Evolutionary conservation across 2,888 invertebrate genomes (phyloP).

Genomic region (Clusia tigrina): DNA sequence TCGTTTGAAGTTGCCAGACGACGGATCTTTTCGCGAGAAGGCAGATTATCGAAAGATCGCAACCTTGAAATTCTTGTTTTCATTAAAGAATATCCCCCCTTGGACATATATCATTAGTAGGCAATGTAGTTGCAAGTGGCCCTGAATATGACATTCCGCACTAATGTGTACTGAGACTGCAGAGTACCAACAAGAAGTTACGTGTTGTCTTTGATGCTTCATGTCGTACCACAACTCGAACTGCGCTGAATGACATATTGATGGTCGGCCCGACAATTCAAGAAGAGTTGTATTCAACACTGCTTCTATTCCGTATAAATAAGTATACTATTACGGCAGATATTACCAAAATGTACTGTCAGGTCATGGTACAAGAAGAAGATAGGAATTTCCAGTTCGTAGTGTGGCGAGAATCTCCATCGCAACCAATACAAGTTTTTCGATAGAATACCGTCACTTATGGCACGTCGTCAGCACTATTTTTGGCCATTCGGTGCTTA

Average conservation of each 20-base stretch:
- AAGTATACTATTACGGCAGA: slow-evolving; percentile 15
- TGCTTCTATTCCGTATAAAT: slow-evolving; percentile 12
- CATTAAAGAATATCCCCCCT: slow-evolving; percentile 27
- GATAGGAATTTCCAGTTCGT: not conserved
- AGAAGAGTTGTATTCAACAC: slow-evolving; percentile 14
- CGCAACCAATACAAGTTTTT: not conserved
- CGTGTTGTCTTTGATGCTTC: slow-evolving; percentile 29
- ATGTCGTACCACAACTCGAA: slow-evolving; percentile 24
- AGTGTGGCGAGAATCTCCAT: not conserved
- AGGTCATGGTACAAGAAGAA: not conserved
- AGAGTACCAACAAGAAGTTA: slow-evolving; percentile 25
- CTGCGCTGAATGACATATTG: slow-evolving; percentile 28
- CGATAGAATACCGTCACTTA: slow-evolving; percentile 23
- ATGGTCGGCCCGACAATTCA: slow-evolving; percentile 23
- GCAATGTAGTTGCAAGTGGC: slow-evolving; percentile 11
- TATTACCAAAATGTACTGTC: slow-evolving; percentile 15
- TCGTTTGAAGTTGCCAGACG: not conserved
- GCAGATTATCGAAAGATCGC: slow-evolving; percentile 15
- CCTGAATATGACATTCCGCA: slow-evolving; percentile 27
- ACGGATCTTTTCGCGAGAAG: slow-evolving; percentile 16
- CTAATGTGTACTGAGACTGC: slow-evolving; percentile 24
- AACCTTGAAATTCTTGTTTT: slow-evolving; percentile 19
- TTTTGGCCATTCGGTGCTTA: slow-evolving; percentile 29
- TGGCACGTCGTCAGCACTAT: slow-evolving; percentile 27
- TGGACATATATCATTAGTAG: slow-evolving; percentile 26